Evolutionary conservation across 2,113 vertebrate species (phyloP).

Genomic region (Tapirus terrestris): DNA sequence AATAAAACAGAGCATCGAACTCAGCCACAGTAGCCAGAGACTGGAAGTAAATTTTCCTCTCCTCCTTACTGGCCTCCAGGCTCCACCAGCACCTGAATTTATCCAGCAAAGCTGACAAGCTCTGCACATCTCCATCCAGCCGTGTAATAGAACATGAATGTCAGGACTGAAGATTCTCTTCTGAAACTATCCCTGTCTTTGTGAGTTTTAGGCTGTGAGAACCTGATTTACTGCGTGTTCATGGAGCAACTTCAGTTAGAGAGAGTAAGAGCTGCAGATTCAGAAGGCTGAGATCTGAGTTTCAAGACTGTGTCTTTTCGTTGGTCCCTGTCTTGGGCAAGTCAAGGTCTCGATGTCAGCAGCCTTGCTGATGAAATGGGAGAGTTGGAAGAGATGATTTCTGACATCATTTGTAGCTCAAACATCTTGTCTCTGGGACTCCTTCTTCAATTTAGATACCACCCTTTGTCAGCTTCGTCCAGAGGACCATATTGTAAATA

Average conservation of each 20-base stretch:
- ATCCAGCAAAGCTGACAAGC: not conserved
- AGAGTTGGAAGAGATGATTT: not conserved
- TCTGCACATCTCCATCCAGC: not conserved
- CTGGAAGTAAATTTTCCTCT: not conserved
- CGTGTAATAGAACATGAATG: not conserved
- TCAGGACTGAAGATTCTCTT: not conserved
- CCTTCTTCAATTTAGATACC: not conserved
- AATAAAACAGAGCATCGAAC: not conserved
- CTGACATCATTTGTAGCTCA: no score
- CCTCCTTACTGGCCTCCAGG: not conserved
- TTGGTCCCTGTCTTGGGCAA: no score
- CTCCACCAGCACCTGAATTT: not conserved
- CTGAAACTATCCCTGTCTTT: not conserved
- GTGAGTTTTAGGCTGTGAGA: not conserved
- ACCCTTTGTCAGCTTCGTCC: not conserved
- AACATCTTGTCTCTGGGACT: not conserved
- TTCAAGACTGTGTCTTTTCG: not conserved
- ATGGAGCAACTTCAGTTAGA: not conserved
- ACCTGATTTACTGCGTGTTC: not conserved
- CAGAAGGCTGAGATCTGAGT: not conserved
- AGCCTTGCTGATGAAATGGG: not conserved
- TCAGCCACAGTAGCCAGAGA: not conserved
- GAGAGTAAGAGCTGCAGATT: not conserved
- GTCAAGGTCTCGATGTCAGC: accelerated
- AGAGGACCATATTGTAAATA: not conserved